phyloP scores from a whole-genome alignment of 1,140 invertebrate species.

The Tetramorium parvispinum region DNA sequence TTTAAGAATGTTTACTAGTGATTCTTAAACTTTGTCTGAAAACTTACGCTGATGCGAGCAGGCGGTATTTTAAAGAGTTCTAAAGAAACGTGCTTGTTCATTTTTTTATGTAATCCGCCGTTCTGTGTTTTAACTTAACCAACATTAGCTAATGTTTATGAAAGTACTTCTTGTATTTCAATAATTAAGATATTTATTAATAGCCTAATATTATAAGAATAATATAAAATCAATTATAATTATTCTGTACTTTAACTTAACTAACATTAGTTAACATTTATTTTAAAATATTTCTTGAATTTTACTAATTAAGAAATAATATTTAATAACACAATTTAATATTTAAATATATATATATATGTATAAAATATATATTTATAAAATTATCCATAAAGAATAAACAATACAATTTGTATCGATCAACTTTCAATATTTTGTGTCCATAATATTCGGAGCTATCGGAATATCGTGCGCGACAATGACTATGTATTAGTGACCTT shows the following conservation, averaged over 20 bases:
- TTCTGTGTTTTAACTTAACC: neutral
- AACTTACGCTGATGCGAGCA: slow-evolving; percentile 4
- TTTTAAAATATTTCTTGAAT: neutral
- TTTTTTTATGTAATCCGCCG: neutral
- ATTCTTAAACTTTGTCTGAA: slow-evolving; percentile 43
- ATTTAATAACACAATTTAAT: neutral
- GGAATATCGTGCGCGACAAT: neutral
- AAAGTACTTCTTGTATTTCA: neutral
- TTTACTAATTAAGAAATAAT: neutral
- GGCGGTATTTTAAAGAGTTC: neutral
- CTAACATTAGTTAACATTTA: neutral
- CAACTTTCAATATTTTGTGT: neutral
- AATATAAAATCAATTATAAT: neutral
- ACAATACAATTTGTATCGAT: neutral
- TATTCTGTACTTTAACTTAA: neutral
- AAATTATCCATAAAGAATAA: neutral
- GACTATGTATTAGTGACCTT: neutral
- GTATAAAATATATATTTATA: too few relatives aligned
- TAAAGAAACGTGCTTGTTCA: neutral
- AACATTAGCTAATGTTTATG: neutral
- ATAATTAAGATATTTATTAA: slow-evolving; percentile 18
- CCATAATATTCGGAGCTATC: neutral
- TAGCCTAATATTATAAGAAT: neutral
- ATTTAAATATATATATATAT: too few relatives aligned
- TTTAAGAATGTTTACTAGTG: slow-evolving; percentile 35